Evolutionary conservation across 1,140 invertebrate species (phyloP).

Genomic region (Atta texana): DNA sequence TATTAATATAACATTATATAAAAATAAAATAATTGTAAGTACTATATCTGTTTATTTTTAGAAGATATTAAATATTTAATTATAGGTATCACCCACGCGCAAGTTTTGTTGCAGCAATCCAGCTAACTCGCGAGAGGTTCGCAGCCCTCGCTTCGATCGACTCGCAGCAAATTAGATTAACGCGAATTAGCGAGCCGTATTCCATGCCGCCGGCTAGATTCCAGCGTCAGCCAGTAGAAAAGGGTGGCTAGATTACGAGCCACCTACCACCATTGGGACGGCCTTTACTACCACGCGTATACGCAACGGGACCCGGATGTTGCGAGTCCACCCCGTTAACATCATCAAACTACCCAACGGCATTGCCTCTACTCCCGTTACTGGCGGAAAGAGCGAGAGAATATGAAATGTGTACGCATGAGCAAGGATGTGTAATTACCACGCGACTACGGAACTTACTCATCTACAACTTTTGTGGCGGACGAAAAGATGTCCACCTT

Average conservation of each 20-base stretch:
- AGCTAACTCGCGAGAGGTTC: slow-evolving; percentile 66
- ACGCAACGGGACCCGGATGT: neutral
- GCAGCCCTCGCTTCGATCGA: slow-evolving; percentile 69
- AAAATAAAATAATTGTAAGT: neutral
- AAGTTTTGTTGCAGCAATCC: neutral
- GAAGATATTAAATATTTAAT: neutral
- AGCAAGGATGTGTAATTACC: slow-evolving; percentile 68
- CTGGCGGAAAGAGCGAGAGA: neutral
- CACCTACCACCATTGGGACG: slow-evolving; percentile 49
- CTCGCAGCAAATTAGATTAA: slow-evolving; percentile 84
- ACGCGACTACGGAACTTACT: slow-evolving; percentile 66
- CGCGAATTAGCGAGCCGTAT: slow-evolving; percentile 83
- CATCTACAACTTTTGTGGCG: slow-evolving; percentile 66
- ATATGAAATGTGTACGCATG: slow-evolving; percentile 36
- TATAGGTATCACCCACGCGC: neutral
- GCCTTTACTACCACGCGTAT: neutral
- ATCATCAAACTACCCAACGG: slow-evolving; percentile 36
- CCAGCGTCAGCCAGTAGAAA: slow-evolving; percentile 65
- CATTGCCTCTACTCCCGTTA: slow-evolving; percentile 10
- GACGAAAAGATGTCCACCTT: slow-evolving; percentile 54
- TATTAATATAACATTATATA: neutral
- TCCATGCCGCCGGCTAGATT: slow-evolving; percentile 80
- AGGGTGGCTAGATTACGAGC: slow-evolving; percentile 67
- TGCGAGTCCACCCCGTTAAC: slow-evolving; percentile 19
- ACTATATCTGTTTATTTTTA: neutral